Conservation (phyloP, 2,113 vertebrate genomes). For the Tetrax tetrax region DNA sequence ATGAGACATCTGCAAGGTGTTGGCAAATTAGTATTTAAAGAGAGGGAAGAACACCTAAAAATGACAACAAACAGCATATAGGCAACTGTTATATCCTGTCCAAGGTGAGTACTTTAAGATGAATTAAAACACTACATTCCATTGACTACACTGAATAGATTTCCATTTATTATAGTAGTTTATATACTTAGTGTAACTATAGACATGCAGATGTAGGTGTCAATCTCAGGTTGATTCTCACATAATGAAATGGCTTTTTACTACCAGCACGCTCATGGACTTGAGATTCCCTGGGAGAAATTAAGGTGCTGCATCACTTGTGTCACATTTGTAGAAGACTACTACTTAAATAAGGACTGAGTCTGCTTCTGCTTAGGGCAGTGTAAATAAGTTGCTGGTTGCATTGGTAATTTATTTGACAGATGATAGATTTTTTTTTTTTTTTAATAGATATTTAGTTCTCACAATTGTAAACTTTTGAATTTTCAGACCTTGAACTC, state of each 20-base stretch:
- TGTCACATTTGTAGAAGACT: neutral
- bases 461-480: neutral
- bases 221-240: neutral
- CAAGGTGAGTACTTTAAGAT: neutral
- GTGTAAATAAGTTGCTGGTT: neutral
- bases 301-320: neutral
- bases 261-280: neutral
- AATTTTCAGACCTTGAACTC: neutral
- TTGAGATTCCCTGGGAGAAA: neutral
- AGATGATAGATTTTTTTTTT: neutral
- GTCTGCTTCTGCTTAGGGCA: neutral
- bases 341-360: neutral
- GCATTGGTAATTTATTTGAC: neutral
- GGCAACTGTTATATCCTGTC: neutral
- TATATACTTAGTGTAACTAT: neutral
- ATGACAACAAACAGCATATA: neutral
- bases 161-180: neutral
- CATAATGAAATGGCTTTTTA: neutral
- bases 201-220: neutral
- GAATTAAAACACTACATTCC: neutral
- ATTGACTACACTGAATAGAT: neutral
- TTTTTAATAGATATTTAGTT: neutral
- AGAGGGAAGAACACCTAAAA: neutral
- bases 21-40: neutral
- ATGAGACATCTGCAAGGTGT: neutral